Base-by-base conservation (phyloP, 1,140 invertebrate species). In the Palaemon carinicauda region DNA sequence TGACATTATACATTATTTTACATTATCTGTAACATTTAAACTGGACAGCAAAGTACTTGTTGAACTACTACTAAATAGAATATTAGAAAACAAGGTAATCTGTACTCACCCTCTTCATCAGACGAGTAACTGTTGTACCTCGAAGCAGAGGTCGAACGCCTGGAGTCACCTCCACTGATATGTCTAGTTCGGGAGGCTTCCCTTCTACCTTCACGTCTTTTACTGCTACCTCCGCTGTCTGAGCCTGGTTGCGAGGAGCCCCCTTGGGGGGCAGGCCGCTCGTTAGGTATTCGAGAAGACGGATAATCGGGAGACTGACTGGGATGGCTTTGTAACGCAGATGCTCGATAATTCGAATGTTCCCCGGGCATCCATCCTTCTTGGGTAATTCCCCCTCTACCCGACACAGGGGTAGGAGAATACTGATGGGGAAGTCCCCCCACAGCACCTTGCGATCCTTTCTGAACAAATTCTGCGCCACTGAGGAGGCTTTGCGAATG, bases 51-150 rank as follows among this genome's bases (percentile, higher is more conserved):
- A 75, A 50, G n/a, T 75, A 50, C 3, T 50, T 1, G 14, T 19
- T 21, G 50, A 21, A 29, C 14, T 21, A 7, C 41, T 51, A 75
- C 17, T 21, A 9, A 19, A 24, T 27, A 29, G 21, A 27, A 27
- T 27, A 19, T 24, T 52, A n/a, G n/a, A n/a, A n/a, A n/a, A n/a
- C n/a, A n/a, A 51, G 27, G 3, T 12, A 29, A 53, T 53, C 10
- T 54, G 17, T 54, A 33, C 88, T 87, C 82, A 89, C 88, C 88
- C 14, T 88, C 81, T 87, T 89, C 88, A 74, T 89, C 88, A 27
- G 88, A 89, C 3, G 88, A 89, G 75, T 86, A 89, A 29, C 80
- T 83, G 80, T 89, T 83, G 52, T 81, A 82, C 21, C 88, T 80
- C 4, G 83, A 83, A 12, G 77, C 80, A 50, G 86, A 83, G 19